A percentile compares a stretch with the other conserved stretches of the same genome.
Evolutionary conservation across 2,888 invertebrate species (phyloP).

Genomic region (Chrysolina oricalcia): DNA sequence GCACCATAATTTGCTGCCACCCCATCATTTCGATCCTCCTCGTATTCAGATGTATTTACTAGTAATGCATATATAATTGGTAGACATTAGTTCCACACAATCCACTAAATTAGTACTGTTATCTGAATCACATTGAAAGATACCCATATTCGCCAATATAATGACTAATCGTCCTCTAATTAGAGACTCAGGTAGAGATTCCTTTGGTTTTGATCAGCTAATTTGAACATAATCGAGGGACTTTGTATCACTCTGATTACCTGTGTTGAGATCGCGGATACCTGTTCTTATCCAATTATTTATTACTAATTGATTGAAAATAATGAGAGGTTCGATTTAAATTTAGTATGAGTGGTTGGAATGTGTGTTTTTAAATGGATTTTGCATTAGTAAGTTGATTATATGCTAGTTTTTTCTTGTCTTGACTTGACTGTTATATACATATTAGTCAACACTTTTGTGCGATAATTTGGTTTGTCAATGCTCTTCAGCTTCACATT

Average conservation of each 20-base stretch:
- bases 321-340: slow-evolving; percentile 34
- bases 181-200: slow-evolving; percentile 68
- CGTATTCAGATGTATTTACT: slow-evolving; percentile 13
- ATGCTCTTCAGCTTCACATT: too few species aligned
- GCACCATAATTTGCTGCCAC: neutral
- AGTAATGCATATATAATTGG: slow-evolving; percentile 47
- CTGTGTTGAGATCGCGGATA: slow-evolving; percentile 41
- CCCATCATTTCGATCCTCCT: slow-evolving; percentile 10
- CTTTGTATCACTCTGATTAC: slow-evolving; percentile 39
- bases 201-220: slow-evolving; percentile 67
- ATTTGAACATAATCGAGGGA: slow-evolving; percentile 66
- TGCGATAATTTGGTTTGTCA: too few species aligned
- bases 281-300: slow-evolving; percentile 53
- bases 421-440: neutral
- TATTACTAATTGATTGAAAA: slow-evolving; percentile 53
- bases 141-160: slow-evolving; percentile 65
- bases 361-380: slow-evolving; percentile 13
- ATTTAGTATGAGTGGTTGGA: slow-evolving; percentile 22
- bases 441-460: too few species aligned
- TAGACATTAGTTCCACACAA: slow-evolving; percentile 49
- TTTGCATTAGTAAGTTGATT: neutral
- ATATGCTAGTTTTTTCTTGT: neutral
- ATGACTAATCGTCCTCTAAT: slow-evolving; percentile 69
- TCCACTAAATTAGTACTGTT: slow-evolving; percentile 53
- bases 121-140: slow-evolving; percentile 64